Evolutionary conservation across 2,113 vertebrate genomes (phyloP).

Genomic region (Caretta caretta): DNA sequence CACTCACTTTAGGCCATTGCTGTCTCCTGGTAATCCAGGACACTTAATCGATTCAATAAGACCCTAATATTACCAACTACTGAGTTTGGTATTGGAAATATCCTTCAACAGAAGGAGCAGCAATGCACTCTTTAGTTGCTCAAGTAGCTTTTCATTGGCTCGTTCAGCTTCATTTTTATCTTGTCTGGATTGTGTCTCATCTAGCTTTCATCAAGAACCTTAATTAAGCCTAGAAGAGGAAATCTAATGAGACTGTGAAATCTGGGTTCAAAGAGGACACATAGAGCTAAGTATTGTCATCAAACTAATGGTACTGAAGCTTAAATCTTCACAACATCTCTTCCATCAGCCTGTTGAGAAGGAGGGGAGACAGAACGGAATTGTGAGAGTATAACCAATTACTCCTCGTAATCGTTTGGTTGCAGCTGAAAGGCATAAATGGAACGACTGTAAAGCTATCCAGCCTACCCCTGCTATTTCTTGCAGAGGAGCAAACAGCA

Average conservation of each 20-base stretch:
- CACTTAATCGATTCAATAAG: no score
- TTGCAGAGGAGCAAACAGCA: not conserved
- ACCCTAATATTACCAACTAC: not conserved
- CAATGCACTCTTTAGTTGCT: no score
- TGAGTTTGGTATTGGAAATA: not conserved
- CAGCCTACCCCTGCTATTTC: not conserved
- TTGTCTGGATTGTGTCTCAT: not conserved
- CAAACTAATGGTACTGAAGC: not conserved
- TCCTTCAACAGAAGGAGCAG: not conserved
- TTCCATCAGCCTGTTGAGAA: not conserved
- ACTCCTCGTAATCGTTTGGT: conserved; percentile 7
- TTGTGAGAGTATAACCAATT: conserved; percentile 1
- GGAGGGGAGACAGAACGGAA: not conserved
- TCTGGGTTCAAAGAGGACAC: not conserved
- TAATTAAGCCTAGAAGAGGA: conserved; percentile 15
- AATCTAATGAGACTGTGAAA: not conserved
- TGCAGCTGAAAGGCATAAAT: not conserved
- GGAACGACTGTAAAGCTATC: not conserved
- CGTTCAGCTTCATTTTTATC: conserved; percentile 41
- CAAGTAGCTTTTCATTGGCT: conserved; percentile 9
- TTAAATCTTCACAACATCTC: not conserved
- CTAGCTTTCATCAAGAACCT: not conserved
- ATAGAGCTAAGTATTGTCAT: not conserved
- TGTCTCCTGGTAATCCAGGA: no score
- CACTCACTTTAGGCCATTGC: no score